Evolutionary conservation across 2,113 vertebrate species (phyloP).

Genomic region (Callipepla squamata): DNA sequence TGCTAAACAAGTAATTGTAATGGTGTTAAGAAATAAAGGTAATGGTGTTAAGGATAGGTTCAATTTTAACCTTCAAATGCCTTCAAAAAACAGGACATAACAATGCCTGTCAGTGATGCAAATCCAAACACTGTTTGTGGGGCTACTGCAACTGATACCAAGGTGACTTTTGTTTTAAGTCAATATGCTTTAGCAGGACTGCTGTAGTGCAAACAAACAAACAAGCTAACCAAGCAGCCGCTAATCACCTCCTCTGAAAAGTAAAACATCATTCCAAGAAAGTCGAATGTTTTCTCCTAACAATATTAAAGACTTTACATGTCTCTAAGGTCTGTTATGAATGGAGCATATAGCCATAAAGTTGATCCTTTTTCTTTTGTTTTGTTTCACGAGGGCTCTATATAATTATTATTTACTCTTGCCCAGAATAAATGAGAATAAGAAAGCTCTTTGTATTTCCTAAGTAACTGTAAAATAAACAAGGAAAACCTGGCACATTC

Average conservation of each 20-base stretch:
- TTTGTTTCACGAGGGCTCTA: not conserved
- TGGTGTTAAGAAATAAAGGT: not conserved
- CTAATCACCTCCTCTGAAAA: not conserved
- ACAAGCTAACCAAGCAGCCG: not conserved
- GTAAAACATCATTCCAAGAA: constrained; percentile 35
- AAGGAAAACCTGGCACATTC: not conserved
- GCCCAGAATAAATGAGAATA: not conserved
- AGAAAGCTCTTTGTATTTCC: not conserved
- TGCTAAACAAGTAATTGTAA: not conserved
- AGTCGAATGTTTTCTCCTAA: not conserved
- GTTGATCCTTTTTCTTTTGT: not conserved
- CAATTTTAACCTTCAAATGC: not conserved
- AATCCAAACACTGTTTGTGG: not conserved
- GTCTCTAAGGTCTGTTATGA: not conserved
- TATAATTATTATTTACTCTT: not conserved
- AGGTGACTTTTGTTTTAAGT: constrained; percentile 45
- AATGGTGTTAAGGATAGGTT: not conserved
- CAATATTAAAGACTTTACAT: not conserved
- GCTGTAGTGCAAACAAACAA: constrained; percentile 56
- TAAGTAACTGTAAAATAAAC: not conserved
- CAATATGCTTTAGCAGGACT: constrained; percentile 50
- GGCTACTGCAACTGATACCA: not conserved
- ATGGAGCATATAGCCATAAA: not conserved
- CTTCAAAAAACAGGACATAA: not conserved
- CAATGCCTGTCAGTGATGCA: not conserved